These are phyloP conservation scores for Amphiura filiformis DNA, from an alignment of 35 echinoderm and acorn worm species.

Conservation along the genomic window DNA sequence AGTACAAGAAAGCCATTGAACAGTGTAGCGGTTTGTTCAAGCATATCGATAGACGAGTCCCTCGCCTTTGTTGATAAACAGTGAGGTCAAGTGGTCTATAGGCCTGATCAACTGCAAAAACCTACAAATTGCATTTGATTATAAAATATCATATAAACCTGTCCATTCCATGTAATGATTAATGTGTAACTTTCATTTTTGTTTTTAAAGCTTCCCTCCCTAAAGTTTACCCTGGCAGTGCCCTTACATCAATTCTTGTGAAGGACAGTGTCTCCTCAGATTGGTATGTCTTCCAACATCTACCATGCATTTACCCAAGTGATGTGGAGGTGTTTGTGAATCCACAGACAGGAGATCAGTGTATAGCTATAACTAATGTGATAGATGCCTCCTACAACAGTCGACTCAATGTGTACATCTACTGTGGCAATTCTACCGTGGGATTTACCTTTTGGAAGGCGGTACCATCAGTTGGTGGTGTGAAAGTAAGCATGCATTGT, in stretches of 20 bases:
- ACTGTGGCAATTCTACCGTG: neutral
- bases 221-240: neutral
- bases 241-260: neutral
- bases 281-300: constrained; percentile 16
- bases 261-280: neutral
- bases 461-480: neutral
- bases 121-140: no score
- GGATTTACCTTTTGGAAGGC: neutral
- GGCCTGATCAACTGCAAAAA: no score
- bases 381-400: neutral
- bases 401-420: neutral
- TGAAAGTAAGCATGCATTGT: neutral
- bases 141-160: no score
- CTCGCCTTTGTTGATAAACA: no score
- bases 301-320: constrained; percentile 13
- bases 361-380: constrained; percentile 27
- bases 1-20: no score
- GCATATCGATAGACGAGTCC: no score
- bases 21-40: no score
- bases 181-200: no score
- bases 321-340: constrained; percentile 20
- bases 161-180: no score
- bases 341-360: neutral
- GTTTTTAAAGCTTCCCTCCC: neutral
- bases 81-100: no score